These are phyloP conservation scores for Parnassius smintheus DNA, from an alignment of 2,888 invertebrate species.

Conservation along the genomic window DNA sequence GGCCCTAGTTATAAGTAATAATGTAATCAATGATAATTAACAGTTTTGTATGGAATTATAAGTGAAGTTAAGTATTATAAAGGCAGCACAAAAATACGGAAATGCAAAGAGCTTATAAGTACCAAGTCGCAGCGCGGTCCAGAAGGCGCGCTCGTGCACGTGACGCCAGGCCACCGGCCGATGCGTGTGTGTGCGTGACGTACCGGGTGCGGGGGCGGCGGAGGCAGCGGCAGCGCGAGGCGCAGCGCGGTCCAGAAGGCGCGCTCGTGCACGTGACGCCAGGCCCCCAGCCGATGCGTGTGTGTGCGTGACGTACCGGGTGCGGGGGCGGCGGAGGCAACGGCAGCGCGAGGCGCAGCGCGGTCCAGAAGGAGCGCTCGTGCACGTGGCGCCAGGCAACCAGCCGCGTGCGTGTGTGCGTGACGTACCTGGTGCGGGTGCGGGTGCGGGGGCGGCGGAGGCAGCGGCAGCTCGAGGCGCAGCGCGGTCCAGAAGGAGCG, in stretches of 20 bases:
- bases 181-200: neutral
- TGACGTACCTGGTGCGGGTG: neutral
- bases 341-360: too few species aligned
- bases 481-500: neutral
- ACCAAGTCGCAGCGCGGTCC: too few species aligned
- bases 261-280: conserved; percentile 78
- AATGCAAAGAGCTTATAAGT: too few species aligned
- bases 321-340: too few species aligned
- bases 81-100: too few species aligned
- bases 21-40: too few species aligned
- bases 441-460: neutral
- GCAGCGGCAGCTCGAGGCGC: neutral
- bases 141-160: neutral
- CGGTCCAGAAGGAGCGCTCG: too few species aligned
- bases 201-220: conserved; percentile 36
- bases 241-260: conserved; percentile 85
- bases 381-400: too few species aligned
- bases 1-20: too few species aligned
- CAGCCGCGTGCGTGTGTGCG: neutral
- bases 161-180: neutral
- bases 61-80: too few species aligned
- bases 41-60: too few species aligned
- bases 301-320: too few species aligned
- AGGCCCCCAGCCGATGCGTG: conserved; percentile 63
- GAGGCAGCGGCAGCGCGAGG: conserved; percentile 82